These are phyloP conservation scores for Salmo trutta DNA, from an alignment of 2,797 vertebrate genomes.

Conservation along the genomic window DNA sequence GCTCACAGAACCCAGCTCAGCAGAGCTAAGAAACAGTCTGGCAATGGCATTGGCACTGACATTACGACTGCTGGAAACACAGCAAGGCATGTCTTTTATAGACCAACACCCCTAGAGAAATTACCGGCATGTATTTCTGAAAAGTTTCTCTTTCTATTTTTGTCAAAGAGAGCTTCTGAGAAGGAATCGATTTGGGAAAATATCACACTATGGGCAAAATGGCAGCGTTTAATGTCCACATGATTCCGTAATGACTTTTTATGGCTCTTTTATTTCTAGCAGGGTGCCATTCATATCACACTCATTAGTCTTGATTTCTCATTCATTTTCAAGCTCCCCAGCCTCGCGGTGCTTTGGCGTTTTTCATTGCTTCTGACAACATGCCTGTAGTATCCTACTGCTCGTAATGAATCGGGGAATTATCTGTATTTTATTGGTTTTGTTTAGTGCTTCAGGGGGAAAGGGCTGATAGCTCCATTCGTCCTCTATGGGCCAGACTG, in stretches of 20 bases:
- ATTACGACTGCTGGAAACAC: neutral
- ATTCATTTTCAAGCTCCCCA: conserved; percentile 21
- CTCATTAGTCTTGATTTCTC: conserved; percentile 7
- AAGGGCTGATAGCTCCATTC: conserved; percentile 34
- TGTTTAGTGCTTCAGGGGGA: conserved; percentile 52
- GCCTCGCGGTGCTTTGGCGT: conserved; percentile 32
- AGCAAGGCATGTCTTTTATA: conserved; percentile 12
- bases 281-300: conserved; percentile 48
- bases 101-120: conserved; percentile 33
- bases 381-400: conserved; percentile 43
- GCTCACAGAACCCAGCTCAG: conserved; percentile 19
- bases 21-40: conserved; percentile 16
- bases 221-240: neutral
- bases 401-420: conserved; percentile 58
- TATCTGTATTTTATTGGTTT: conserved; percentile 57
- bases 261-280: conserved; percentile 55
- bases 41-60: conserved; percentile 1
- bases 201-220: conserved; percentile 30
- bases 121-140: conserved; percentile 7
- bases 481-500: conserved; percentile 8
- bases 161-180: neutral
- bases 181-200: conserved; percentile 3
- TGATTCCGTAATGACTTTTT: conserved; percentile 21
- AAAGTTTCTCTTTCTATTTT: conserved; percentile 14
- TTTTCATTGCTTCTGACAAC: conserved; percentile 44